phyloP scores from a whole-genome alignment of 2,797 vertebrate genomes.

The Cossypha niveicapilla region DNA sequence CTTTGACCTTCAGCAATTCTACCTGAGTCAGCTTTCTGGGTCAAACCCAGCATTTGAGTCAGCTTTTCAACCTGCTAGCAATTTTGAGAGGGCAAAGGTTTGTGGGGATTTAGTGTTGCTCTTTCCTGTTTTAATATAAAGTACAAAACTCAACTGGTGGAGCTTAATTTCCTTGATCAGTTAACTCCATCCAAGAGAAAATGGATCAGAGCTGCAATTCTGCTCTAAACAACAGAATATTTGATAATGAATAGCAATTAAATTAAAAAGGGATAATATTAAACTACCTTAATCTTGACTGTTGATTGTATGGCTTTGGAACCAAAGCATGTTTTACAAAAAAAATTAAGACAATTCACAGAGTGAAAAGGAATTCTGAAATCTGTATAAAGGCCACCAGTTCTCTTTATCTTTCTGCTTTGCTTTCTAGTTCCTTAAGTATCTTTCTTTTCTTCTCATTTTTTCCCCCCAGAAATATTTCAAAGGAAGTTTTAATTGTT shows the following conservation, averaged over 20 bases:
- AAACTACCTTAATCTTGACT: not conserved
- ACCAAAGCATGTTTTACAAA: not conserved
- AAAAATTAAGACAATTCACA: not conserved
- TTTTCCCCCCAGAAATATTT: not conserved
- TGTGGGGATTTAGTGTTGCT: not conserved
- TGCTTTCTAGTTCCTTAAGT: not conserved
- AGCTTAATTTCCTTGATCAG: not conserved
- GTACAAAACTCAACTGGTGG: not conserved
- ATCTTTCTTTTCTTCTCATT: rapidly evolving
- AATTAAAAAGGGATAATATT: not conserved
- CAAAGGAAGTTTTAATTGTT: not conserved
- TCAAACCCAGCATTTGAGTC: not conserved
- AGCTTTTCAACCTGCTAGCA: not conserved
- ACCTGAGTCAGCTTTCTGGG: not conserved
- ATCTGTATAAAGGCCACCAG: not conserved
- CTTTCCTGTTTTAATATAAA: not conserved
- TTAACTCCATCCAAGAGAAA: not conserved
- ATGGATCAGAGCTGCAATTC: not conserved
- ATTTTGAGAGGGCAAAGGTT: not conserved
- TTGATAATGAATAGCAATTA: not conserved
- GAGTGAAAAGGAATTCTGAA: not conserved
- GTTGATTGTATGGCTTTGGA: not conserved
- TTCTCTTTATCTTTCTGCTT: not conserved
- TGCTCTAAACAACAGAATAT: not conserved
- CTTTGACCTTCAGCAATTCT: not conserved